Evolutionary conservation across 2,888 invertebrate species (phyloP), one percentile per base, ranked within the genome.

Genomic region (Heliconius sara): DNA sequence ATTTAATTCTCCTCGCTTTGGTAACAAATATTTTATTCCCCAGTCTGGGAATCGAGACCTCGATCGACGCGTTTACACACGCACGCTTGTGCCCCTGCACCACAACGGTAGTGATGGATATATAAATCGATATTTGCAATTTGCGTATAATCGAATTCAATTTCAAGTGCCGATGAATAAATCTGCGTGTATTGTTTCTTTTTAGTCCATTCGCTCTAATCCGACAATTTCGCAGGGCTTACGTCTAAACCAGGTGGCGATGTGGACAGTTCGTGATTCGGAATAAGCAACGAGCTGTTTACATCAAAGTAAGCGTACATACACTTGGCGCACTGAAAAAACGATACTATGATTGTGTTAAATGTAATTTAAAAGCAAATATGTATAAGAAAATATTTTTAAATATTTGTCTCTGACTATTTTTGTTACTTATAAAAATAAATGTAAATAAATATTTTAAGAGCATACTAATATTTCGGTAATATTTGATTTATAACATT

Each of bases 201-300:
- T 88, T 89, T 87, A 87, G 85, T 87, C 85, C 87, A 87, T 84
- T 85, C 82, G 81, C 83, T 87, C 86, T 92, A 91, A 93, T 92
- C 92, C 92, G 43, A 86, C 91, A 90, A 92, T 91, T 89, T 86
- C 82, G 84, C 85, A 83, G 86, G 87, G 91, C 89, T 91, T 92
- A 88, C 90, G 84, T 84, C 89, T 92, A 92, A 91, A 91, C 91
- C 87, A 88, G 88, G 86, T 79, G 76, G 78, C 79, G 81, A 80
- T 85, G 86, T 85, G 93, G 92, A 89, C 91, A 88, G 89, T 87
- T 87, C 94, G 94, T 94, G 94, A 86, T 90, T 84, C 84, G 88
- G 94, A 93, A 94, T 94, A 86, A 89, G 85, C 86, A 85, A 84
- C 81, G 82, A 82, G 82, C 81, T 85, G 81, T 83, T 84, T 83